Base-by-base conservation (phyloP, 2,888 invertebrate genomes). In the Drosophila borealis region DNA sequence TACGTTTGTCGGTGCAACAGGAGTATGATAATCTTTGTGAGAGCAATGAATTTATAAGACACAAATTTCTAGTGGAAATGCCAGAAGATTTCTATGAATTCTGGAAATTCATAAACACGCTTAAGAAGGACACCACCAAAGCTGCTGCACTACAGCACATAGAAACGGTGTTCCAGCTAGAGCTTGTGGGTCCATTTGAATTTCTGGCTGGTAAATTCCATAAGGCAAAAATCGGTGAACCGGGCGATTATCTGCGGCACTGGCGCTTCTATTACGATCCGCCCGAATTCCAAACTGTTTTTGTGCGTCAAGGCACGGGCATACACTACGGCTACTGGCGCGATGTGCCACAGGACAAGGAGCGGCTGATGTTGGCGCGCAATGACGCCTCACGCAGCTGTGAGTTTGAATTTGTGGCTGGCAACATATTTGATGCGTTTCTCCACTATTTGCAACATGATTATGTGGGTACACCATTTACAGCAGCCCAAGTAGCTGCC, bases 261-360 rank as follows among this genome's bases (percentile, higher is more conserved):
- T 98, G 97, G 96, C 94, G 99, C 80, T 98, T 96, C 92, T 97
- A 94, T 91, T 97, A 96, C 92, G 99, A 99, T 93, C 97, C 98
- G 10, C 98, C 99, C 10, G 98, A 99, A 92, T 97, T 98, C 92
- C 97, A 97, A 94, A 96, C 97, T 3, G 93, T 97, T 42, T 91
- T 97, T 53, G 95, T 94, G 21, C 95, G 95, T 88, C 94, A 95
- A 51, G 94, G 94, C 51, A 94, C 94, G 65, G 95, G 96, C 70
- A 95, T 95, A 78, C 98, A 98, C 91, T 95, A 97, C 87, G 98
- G 98, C 6, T 98, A 98, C 92, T 98, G 95, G 93, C 94, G 98
- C 88, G 98, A 98, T 93, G 94, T 94, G 68, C 96, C 97, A 0
- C 93, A 94, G 34, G 95, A 96, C 62, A 92, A 94, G 41, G 97